phyloP scores from a whole-genome alignment of 2,797 vertebrate species.

The Gymnocypris eckloni region DNA sequence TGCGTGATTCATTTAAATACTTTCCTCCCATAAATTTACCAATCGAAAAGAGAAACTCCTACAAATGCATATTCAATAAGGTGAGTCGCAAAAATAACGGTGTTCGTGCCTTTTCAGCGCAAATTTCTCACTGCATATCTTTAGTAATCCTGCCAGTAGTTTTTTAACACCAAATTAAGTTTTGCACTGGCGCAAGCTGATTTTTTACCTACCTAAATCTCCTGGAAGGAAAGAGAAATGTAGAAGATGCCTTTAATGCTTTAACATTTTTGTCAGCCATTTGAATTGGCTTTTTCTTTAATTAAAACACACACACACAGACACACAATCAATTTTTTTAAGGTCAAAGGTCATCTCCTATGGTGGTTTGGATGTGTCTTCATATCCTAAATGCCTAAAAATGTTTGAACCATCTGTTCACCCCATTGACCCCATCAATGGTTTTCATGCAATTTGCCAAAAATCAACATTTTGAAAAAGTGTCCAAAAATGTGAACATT shows the following conservation, averaged over 20 bases:
- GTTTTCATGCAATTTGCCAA: not conserved
- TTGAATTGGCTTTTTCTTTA: not conserved
- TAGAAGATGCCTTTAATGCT: not conserved
- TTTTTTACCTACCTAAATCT: not conserved
- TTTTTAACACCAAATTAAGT: not conserved
- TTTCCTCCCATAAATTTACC: not conserved
- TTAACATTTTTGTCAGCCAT: not conserved
- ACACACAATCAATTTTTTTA: not conserved
- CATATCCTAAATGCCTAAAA: not conserved
- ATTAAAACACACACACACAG: not conserved
- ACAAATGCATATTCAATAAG: not conserved
- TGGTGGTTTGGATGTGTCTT: not conserved
- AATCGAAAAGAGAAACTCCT: not conserved
- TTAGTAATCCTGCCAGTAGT: not conserved
- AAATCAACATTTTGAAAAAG: not conserved
- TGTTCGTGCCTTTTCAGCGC: not conserved
- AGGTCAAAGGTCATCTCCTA: not conserved
- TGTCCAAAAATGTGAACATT: too few species aligned
- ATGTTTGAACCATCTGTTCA: not conserved
- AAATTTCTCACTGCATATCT: not conserved
- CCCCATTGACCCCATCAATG: not conserved
- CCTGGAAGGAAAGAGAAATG: not conserved
- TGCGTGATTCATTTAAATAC: not conserved
- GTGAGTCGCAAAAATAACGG: too few species aligned
- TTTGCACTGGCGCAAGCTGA: not conserved